These are phyloP conservation scores for Panopea generosa DNA, from an alignment of 2,888 invertebrate species.

Conservation along the genomic window DNA sequence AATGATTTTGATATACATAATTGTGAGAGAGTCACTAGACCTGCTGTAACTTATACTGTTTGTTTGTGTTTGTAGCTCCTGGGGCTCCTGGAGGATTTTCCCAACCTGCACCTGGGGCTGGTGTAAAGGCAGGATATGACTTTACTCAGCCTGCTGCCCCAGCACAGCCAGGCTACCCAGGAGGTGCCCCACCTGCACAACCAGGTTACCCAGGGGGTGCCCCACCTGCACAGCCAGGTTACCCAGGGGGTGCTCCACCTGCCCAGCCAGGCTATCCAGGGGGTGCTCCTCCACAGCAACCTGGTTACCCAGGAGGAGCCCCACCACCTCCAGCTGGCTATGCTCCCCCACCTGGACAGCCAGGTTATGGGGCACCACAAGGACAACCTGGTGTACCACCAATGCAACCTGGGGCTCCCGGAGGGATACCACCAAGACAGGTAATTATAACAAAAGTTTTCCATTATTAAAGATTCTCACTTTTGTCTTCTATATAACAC, in stretches of 20 bases:
- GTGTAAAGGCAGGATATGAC: too few relatives aligned
- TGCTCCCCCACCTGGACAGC: slow-evolving; percentile 24
- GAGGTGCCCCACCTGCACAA: slow-evolving; percentile 31
- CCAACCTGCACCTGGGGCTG: slow-evolving; percentile 10
- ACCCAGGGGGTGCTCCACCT: slow-evolving; percentile 18
- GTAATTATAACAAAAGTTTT: too few relatives aligned
- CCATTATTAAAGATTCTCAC: too few relatives aligned
- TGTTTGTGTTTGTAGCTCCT: too few relatives aligned
- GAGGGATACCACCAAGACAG: background rate
- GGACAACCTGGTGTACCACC: slow-evolving; percentile 36
- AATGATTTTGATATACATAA: too few relatives aligned
- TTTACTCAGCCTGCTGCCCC: slow-evolving; percentile 11
- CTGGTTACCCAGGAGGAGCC: slow-evolving; percentile 41
- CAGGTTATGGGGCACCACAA: slow-evolving; percentile 23
- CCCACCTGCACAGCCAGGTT: slow-evolving; percentile 40
- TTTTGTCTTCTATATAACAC: too few relatives aligned
- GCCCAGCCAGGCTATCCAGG: slow-evolving; percentile 44
- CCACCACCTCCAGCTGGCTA: slow-evolving; percentile 36
- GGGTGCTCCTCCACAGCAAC: slow-evolving; percentile 25
- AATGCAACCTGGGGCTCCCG: slow-evolving; percentile 15
- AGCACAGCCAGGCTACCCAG: slow-evolving; percentile 29
- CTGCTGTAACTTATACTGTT: too few relatives aligned
- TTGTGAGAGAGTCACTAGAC: too few relatives aligned
- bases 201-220: slow-evolving; percentile 54
- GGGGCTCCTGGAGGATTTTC: slow-evolving; percentile 20